phyloP scores from a whole-genome alignment of 2,113 vertebrate species.

The Hemiscyllium ocellatum region DNA sequence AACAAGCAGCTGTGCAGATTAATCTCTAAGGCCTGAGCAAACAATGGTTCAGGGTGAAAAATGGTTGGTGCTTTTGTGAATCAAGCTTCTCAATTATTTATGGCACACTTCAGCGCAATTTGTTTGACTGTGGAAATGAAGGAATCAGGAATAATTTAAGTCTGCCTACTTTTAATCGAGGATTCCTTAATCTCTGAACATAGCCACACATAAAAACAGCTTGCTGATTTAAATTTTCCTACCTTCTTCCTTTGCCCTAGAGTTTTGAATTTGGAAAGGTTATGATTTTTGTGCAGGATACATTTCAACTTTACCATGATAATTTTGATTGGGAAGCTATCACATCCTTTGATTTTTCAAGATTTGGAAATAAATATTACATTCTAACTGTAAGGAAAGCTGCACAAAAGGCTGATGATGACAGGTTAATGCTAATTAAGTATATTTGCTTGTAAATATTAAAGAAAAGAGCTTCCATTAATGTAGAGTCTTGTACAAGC shows the following conservation, averaged over 20 bases:
- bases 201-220: neutral
- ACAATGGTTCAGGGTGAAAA: neutral
- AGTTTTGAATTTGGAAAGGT: neutral
- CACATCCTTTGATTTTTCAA: neutral
- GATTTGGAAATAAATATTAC: neutral
- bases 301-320: neutral
- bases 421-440: neutral
- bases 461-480: neutral
- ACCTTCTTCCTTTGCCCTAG: neutral
- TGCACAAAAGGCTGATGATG: neutral
- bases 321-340: neutral
- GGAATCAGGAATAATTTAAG: neutral
- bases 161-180: neutral
- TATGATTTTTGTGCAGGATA: neutral
- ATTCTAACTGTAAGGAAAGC: neutral
- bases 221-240: neutral
- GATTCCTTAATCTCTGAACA: neutral
- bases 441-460: neutral
- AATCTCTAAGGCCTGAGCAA: neutral
- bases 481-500: neutral
- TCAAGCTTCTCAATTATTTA: neutral
- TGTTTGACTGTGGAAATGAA: neutral
- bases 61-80: neutral
- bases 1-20: neutral
- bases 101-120: neutral